Evolutionary conservation across 2,113 vertebrate genomes (phyloP), one percentile per base, ranked within the genome.

Genomic region (Struthio camelus): DNA sequence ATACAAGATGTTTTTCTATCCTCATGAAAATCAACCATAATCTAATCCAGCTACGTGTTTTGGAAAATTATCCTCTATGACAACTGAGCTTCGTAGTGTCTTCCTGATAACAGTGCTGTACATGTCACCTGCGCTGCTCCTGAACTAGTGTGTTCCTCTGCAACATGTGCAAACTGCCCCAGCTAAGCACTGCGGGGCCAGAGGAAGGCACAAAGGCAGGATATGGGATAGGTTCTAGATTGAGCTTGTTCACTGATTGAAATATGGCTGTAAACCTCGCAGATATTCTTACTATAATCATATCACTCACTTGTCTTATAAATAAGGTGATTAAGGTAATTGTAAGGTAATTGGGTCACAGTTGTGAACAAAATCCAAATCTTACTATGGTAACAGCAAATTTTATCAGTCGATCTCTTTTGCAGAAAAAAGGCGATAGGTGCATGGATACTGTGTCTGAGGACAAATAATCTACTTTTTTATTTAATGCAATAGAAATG

Each of bases 281-380:
- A 30, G n/a, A 30, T 80, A 20, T 32, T 51, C 28, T 65, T 65
- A 65, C 28, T 27, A 0, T 34, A 54, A 27, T 13, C 2, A 0
- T 20, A 27, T 58, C 73, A 22, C 9, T 62, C 48, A 34, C 18
- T 58, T 6, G 36, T 46, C 51, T 27, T 42, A 23, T 59, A 50
- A 59, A 59, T 40, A 23, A 81, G 79, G 15, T 30, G 50, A 59
- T 25, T 19, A n/a, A 69, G 51, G n/a, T n/a, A n/a, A n/a, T n/a
- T n/a, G n/a, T n/a, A n/a, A n/a, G n/a, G n/a, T n/a, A n/a, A 11
- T 50, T 70, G 22, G n/a, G 36, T 71, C 69, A 50, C 69, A 71
- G 13, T 30, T 73, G 11, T 89, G 42, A 78, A 61, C 42, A 92
- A 64, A 75, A 51, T 67, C 25, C 4, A 7, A 8, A 42, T 71